A percentile compares a stretch with the other conserved stretches of the same genome.
These are phyloP conservation scores for Ariolimax columbianus DNA, from an alignment of 2,888 invertebrate species.

Conservation along the genomic window DNA sequence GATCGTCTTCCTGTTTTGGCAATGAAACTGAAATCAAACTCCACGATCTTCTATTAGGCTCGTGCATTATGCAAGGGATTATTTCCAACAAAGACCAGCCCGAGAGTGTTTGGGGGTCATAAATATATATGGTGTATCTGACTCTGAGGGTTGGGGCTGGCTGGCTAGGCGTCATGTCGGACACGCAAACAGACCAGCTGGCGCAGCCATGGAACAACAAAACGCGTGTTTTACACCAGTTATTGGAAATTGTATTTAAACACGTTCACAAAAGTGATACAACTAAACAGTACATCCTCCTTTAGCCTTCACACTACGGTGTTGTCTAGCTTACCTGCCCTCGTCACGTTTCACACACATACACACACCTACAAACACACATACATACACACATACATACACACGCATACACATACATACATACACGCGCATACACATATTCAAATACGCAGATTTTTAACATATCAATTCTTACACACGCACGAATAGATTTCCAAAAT, in stretches of 20 bases:
- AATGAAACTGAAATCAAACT: neutral
- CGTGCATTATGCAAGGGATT: neutral
- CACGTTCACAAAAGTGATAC: no score
- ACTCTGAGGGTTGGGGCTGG: neutral
- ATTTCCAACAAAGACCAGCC: neutral
- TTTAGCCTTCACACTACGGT: no score
- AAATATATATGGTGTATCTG: neutral
- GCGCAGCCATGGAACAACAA: no score
- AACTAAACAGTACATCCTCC: no score
- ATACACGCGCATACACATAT: conserved; percentile 20
- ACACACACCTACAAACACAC: neutral
- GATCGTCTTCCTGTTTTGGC: neutral
- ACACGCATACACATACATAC: conserved; percentile 28
- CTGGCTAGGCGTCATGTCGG: neutral
- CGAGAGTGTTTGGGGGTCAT: neutral
- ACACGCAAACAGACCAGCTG: neutral
- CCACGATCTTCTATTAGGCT: neutral
- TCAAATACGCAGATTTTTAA: neutral
- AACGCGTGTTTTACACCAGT: no score
- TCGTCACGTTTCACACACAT: neutral
- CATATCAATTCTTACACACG: neutral
- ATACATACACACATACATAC: neutral
- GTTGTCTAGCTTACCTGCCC: no score
- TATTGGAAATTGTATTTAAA: no score
- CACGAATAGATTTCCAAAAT: neutral